phyloP scores from a whole-genome alignment of 1,140 invertebrate genomes.

The Samia ricini region DNA sequence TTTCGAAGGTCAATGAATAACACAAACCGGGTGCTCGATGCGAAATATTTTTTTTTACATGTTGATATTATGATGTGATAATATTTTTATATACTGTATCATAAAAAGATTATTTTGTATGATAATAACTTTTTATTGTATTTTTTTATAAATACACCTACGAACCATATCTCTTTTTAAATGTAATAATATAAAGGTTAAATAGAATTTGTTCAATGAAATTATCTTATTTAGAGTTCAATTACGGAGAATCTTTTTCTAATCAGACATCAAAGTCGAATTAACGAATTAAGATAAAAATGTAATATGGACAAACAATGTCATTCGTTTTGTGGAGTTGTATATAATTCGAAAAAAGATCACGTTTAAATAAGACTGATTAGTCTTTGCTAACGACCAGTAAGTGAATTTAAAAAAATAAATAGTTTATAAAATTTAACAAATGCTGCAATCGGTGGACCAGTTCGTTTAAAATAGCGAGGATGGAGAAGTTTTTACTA shows the following conservation, averaged over 20 bases:
- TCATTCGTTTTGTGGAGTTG: too few species aligned
- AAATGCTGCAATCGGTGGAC: neutral
- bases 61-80: neutral
- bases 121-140: neutral
- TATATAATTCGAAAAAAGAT: neutral
- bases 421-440: neutral
- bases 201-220: neutral
- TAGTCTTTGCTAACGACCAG: neutral
- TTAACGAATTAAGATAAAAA: too few species aligned
- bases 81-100: too few species aligned
- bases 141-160: neutral
- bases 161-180: neutral
- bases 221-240: neutral
- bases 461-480: neutral
- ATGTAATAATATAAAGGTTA: neutral
- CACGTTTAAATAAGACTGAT: neutral
- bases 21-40: too few species aligned
- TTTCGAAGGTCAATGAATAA: neutral
- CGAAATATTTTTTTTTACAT: too few species aligned
- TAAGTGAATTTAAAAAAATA: neutral
- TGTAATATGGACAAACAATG: too few species aligned
- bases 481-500: neutral
- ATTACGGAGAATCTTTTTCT: neutral
- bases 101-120: too few species aligned
- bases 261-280: conserved; percentile 3